phyloP scores from a whole-genome alignment of 2,113 vertebrate genomes.

The Elephas maximus region DNA sequence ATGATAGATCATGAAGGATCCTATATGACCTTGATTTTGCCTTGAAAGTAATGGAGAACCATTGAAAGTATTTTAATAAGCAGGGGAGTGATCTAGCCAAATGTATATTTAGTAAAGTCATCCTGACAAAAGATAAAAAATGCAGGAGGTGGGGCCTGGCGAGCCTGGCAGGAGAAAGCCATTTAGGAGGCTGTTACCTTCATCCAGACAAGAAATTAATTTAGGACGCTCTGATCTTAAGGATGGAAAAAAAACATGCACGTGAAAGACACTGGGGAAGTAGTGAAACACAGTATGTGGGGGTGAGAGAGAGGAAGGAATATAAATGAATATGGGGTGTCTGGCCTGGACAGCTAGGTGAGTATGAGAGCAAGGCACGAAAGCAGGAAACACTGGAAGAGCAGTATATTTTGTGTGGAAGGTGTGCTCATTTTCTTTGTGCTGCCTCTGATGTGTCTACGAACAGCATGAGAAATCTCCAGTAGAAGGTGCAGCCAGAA shows the following conservation, averaged over 20 bases:
- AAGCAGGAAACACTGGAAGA: not conserved
- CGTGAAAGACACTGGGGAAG: not conserved
- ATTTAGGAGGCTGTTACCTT: not conserved
- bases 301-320: not conserved
- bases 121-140: not conserved
- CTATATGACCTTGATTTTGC: not conserved
- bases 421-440: not conserved
- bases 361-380: not conserved
- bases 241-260: not conserved
- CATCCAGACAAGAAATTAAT: not conserved
- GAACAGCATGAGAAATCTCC: not conserved
- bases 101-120: conserved; percentile 2
- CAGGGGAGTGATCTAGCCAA: not conserved
- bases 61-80: not conserved
- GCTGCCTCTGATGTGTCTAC: not conserved
- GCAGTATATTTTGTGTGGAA: not conserved
- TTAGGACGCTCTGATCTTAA: not conserved
- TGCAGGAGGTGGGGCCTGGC: not conserved
- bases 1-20: not conserved
- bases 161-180: not conserved
- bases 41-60: not conserved
- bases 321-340: not conserved
- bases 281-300: not conserved
- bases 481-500: not conserved
- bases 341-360: not conserved